Evolutionary conservation across 2,797 vertebrate species (phyloP).

Genomic region (Malurus leucopterus): DNA sequence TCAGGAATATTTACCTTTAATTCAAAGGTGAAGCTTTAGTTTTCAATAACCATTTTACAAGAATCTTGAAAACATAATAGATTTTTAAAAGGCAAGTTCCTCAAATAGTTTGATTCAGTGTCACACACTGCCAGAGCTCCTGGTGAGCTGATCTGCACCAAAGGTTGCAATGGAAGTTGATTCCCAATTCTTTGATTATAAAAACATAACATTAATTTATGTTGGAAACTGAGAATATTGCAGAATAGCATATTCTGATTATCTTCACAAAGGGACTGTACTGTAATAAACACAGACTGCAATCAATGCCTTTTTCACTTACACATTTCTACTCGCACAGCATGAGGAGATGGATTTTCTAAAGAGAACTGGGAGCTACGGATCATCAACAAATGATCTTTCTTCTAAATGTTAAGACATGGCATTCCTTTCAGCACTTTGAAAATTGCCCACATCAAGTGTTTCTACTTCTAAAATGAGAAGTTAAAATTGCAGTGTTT

Average conservation of each 20-base stretch:
- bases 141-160: not conserved
- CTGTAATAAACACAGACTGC: not conserved
- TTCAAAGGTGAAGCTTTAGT: not conserved
- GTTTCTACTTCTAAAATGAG: not conserved
- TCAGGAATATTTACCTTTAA: not conserved
- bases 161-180: not conserved
- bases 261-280: not conserved
- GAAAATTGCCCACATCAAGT: not conserved
- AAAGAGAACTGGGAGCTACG: not conserved
- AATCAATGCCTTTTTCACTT: not conserved
- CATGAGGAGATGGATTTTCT: not conserved
- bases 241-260: not conserved
- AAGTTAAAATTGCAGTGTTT: slow-evolving; percentile 20
- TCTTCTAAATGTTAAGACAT: not conserved
- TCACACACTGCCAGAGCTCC: not conserved
- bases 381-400: not conserved
- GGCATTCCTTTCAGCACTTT: not conserved
- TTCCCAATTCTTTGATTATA: not conserved
- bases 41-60: not conserved
- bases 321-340: not conserved
- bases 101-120: not conserved
- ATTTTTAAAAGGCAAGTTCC: not conserved
- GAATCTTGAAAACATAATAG: not conserved
- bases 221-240: not conserved
- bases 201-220: not conserved